Percentiles rank a stretch among this genome's conserved stretches.
Conservation (phyloP, 64 coral and sea anemone genomes). For the Porites lutea region DNA sequence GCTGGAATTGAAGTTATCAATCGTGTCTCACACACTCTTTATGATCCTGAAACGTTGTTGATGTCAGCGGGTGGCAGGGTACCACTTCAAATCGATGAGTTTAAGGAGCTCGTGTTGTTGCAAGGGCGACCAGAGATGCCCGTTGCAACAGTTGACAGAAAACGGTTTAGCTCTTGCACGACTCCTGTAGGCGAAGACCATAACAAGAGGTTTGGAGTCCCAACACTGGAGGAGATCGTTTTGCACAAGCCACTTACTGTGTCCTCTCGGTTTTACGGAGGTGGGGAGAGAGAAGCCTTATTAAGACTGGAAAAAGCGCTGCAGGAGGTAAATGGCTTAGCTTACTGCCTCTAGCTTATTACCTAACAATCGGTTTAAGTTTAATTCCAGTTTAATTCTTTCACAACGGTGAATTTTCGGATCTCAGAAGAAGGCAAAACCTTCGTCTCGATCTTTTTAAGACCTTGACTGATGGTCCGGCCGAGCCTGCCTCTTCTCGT, state of each 20-base stretch:
- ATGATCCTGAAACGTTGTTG: conserved; percentile 10
- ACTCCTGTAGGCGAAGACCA: conserved; percentile 46
- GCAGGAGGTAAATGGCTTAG: conserved; percentile 6
- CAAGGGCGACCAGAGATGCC: neutral
- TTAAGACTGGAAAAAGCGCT: conserved; percentile 37
- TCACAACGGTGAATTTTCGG: too few relatives aligned
- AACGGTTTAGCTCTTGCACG: conserved; percentile 44
- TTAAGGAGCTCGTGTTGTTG: conserved; percentile 10
- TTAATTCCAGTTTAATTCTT: too few relatives aligned
- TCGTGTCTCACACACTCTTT: conserved; percentile 51
- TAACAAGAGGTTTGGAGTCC: conserved; percentile 27
- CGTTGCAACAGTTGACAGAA: conserved; percentile 8
- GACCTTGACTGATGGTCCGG: too few relatives aligned
- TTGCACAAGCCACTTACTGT: neutral
- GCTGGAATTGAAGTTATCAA: conserved; percentile 51
- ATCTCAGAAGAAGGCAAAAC: neutral
- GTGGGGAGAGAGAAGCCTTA: conserved; percentile 60
- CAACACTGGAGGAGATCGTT: conserved; percentile 2
- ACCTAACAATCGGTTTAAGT: too few relatives aligned
- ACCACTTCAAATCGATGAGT: conserved; percentile 35
- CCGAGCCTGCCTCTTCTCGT: too few relatives aligned
- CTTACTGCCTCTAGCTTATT: too few relatives aligned
- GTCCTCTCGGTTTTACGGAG: conserved; percentile 10
- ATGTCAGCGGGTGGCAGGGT: neutral
- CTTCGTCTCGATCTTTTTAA: neutral